Conservation (phyloP, 2,888 invertebrate genomes). For the Pristionchus exspectatus region DNA sequence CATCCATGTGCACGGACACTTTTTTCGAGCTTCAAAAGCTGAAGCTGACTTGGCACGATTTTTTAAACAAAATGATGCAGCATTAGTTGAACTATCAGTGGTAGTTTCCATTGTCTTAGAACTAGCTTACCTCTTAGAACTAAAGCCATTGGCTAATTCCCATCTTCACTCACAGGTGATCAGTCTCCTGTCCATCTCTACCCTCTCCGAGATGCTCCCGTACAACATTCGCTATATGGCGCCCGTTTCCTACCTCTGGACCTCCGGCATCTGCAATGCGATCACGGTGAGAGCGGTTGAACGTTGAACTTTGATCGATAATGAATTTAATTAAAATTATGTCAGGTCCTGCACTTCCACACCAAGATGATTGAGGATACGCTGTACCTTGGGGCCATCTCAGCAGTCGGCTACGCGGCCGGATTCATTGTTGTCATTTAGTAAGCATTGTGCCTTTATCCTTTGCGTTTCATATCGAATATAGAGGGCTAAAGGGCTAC, state of each 20-base stretch:
- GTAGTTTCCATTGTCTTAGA: too few relatives aligned
- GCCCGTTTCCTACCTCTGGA: not conserved
- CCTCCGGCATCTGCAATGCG: not conserved
- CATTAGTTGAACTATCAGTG: too few relatives aligned
- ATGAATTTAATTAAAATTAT: too few relatives aligned
- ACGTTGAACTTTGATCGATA: not conserved
- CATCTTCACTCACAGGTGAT: not conserved
- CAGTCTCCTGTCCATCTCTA: not conserved
- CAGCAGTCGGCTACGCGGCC: not conserved
- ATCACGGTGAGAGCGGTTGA: not conserved
- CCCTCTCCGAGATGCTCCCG: not conserved
- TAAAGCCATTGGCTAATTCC: not conserved
- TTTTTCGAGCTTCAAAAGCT: too few relatives aligned
- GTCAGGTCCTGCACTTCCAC: not conserved
- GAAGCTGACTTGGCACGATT: too few relatives aligned
- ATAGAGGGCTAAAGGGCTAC: too few relatives aligned
- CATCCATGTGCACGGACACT: too few relatives aligned
- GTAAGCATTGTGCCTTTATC: not conserved
- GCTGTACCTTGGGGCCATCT: not conserved
- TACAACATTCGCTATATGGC: constrained; percentile 1
- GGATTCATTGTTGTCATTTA: not conserved
- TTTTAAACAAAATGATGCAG: too few relatives aligned
- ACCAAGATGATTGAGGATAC: not conserved
- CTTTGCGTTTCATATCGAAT: not conserved
- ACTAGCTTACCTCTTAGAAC: too few relatives aligned